Base-by-base conservation (phyloP, 2,888 invertebrate genomes). In the Pediacus dermestoides region DNA sequence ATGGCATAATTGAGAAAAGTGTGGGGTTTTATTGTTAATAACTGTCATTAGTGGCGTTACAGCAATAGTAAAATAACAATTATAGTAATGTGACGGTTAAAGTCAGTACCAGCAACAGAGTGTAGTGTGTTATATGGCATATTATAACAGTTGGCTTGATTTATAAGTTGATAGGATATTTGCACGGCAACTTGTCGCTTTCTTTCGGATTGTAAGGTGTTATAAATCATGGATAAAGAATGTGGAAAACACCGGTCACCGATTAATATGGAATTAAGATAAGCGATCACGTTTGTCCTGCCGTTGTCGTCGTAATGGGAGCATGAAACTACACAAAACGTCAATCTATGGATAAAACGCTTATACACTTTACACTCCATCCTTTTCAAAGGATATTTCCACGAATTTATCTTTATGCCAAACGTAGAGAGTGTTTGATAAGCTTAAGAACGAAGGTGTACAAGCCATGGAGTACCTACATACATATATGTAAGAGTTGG, bases 1-100 rank as follows among this genome's bases (percentile, higher is more conserved):
- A 35, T 39, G 48, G 39, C 46, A 42, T 46, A 50, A 52, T 50
- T 40, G 48, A 43, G 46, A 42, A 44, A 48, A 52, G 50, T 44
- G 48, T 49, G 45, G 52, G 46, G 50, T 52, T 53, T 50, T 52
- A 48, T 51, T 52, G 41, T 46, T 54, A 50, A 52, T 50, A 51
- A 48, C 49, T 32, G 48, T 49, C 48, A 53, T 53, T 50, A 53
- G 44, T 39, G 44, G 44, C 46, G 37, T 45, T 44, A 41, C 44
- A 34, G 46, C 45, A 40, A 39, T 38, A 31, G 15, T 39, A 32
- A 47, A 47, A 43, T 39, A 39, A 46, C 39, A 44, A 45, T 47
- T 45, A 44, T 42, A 34, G 38, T 46, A 44, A 47, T 44, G 37
- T 27, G 44, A 39, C 44, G 37, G 47, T 30, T 30, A 14, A 26